These are phyloP conservation scores for Tiliacea aurago DNA, from an alignment of 2,888 invertebrate genomes.

Conservation along the genomic window DNA sequence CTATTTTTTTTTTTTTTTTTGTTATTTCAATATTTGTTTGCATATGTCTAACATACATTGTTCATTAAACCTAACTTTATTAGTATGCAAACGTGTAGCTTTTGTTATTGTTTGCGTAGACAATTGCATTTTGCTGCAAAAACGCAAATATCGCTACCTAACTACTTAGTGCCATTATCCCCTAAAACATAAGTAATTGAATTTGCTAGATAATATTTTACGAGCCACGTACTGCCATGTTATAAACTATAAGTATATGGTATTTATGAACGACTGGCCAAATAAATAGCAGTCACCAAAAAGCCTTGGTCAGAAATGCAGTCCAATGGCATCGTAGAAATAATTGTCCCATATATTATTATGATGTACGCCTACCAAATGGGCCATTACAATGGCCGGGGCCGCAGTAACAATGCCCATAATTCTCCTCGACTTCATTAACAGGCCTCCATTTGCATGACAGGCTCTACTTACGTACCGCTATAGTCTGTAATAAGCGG, in stretches of 20 bases:
- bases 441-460: conserved; percentile 90
- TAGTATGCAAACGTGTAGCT: background rate
- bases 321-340: conserved; percentile 80
- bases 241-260: conserved; percentile 42
- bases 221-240: background rate
- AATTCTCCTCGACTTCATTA: conserved; percentile 90
- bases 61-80: background rate
- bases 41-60: too few species aligned
- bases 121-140: background rate
- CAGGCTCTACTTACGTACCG: conserved; percentile 81
- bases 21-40: too few species aligned
- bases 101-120: background rate
- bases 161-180: background rate
- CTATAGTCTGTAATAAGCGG: conserved; percentile 82
- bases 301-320: conserved; percentile 79
- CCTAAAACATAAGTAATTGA: background rate
- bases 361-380: conserved; percentile 88
- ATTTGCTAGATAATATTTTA: conserved; percentile 14
- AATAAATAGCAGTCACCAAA: conserved; percentile 71
- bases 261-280: conserved; percentile 51
- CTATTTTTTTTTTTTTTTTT: too few species aligned
- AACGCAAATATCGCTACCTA: background rate
- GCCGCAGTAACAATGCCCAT: conserved; percentile 89
- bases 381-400: conserved; percentile 86
- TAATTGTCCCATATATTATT: conserved; percentile 88